Base-by-base conservation (phyloP, 2,888 invertebrate species). In the Chloromyia formosa region DNA sequence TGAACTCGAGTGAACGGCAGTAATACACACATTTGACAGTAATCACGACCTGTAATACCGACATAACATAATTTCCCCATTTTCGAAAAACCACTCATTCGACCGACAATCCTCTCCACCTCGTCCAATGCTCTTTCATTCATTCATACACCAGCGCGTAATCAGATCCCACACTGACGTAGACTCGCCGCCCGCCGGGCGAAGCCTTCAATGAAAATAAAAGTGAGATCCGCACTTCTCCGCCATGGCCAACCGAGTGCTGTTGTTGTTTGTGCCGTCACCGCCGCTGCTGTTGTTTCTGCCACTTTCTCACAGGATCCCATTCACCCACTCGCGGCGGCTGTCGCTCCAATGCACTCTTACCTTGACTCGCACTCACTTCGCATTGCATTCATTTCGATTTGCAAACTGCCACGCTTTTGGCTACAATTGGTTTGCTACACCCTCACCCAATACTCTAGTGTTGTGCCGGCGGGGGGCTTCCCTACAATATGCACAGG, bases 11-110 rank as follows among this genome's bases (percentile, higher is more conserved):
- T 35, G 3, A 35, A 35, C 7, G 27, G 3, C 49, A 10, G 10
- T 49, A 7, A n/a, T 12, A 49, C 14, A 49, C 16, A 49, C 12
- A 49, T 49, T 49, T 61, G 61, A 61, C 61, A 61, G 61, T 20
- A 23, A 35, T 35, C 16, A 1, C 61, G 23, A 20, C 20, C 66
- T 66, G 66, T 45, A 66, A 22, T 49, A 49, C 66, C 66, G 20
- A 49, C 35, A 35, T 7, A 20, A 7, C 42, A 22, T 5, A 5
- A 49, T 22, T 66, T 66, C 66, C 22, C 66, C 66, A 66, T 14
- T 45, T 66, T 66, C 66, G 66, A 66, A 66, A 49, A 12, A n/a
- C n/a, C n/a, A n/a, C n/a, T n/a, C 45, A 49, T 5, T 61, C 16
- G 10, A 61, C 61, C 22, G 22, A 18, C 42, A 3, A n/a, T 2